phyloP scores from a whole-genome alignment of 2,113 vertebrate genomes.

The Hippolais icterina region DNA sequence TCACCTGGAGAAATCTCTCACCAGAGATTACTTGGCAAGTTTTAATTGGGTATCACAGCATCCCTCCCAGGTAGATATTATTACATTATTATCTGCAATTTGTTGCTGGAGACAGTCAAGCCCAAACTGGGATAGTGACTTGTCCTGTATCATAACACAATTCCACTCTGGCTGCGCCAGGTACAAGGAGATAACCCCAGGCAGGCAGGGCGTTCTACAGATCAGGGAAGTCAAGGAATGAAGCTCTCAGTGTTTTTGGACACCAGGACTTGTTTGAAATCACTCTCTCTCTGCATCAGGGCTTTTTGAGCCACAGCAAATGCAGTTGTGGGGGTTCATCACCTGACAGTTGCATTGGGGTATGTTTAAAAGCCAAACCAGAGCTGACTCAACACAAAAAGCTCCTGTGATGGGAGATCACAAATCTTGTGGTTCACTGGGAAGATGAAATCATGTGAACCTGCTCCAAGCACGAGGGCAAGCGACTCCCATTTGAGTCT shows the following conservation, averaged over 20 bases:
- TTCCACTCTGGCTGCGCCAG: not conserved
- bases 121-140: not conserved
- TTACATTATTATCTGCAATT: not conserved
- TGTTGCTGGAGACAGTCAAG: not conserved
- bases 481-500: fast-evolving
- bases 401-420: not conserved
- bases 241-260: not conserved
- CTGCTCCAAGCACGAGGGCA: not conserved
- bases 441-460: fast-evolving
- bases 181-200: not conserved
- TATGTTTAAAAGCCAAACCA: not conserved
- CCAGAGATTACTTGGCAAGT: not conserved
- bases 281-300: not conserved
- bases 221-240: not conserved
- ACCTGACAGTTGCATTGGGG: not conserved
- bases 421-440: not conserved
- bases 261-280: not conserved
- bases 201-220: not conserved
- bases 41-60: not conserved
- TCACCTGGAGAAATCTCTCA: not conserved
- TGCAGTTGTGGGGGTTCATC: fast-evolving
- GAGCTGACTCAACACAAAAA: not conserved
- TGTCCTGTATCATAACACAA: not conserved
- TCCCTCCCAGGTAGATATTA: not conserved
- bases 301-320: not conserved